Conservation (phyloP, 2,113 vertebrate genomes). For the Nyctibius bracteatus region DNA sequence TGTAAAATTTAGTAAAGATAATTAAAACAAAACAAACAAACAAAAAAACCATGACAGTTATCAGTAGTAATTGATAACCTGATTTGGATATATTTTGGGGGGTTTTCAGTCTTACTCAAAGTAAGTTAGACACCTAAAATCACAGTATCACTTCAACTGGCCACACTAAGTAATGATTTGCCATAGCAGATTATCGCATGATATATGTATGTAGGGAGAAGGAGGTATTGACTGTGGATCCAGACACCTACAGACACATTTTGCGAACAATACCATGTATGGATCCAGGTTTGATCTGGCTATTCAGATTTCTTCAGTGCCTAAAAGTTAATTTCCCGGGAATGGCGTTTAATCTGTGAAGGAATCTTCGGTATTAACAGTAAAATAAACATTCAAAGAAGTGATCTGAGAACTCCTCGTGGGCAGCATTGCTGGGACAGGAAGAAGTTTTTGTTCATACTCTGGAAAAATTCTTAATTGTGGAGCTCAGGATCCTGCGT, state of each 20-base stretch:
- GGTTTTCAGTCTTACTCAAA: background rate
- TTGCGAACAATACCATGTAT: background rate
- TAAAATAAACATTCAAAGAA: background rate
- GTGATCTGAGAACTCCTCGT: background rate
- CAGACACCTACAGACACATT: background rate
- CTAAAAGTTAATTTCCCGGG: background rate
- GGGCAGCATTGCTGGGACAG: background rate
- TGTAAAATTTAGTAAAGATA: background rate
- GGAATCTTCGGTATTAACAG: background rate
- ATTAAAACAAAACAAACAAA: background rate
- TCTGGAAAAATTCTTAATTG: background rate
- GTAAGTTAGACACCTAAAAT: background rate
- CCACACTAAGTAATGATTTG: background rate
- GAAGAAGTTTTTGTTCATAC: background rate
- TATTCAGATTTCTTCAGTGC: background rate
- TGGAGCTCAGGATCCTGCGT: too few relatives aligned
- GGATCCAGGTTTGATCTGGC: background rate
- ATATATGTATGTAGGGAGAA: background rate
- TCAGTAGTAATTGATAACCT: background rate
- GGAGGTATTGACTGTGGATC: background rate
- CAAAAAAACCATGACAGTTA: background rate
- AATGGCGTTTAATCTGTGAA: background rate
- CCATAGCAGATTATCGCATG: background rate
- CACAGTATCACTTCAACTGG: background rate
- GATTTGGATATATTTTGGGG: accelerated